These are phyloP conservation scores for Spodoptera picta DNA, from an alignment of 2,888 invertebrate genomes.

Conservation along the genomic window DNA sequence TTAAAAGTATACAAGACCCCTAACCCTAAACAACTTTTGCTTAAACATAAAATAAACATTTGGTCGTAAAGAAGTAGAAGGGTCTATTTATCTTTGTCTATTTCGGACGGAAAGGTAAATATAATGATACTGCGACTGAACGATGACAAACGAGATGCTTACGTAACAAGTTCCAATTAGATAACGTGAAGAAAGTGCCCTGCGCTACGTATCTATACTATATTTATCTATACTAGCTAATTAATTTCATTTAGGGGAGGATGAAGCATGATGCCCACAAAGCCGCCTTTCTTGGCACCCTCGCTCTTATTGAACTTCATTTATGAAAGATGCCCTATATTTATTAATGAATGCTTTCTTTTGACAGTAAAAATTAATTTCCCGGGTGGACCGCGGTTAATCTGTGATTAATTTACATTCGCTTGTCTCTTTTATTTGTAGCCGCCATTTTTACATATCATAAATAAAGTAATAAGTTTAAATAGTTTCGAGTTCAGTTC, in stretches of 20 bases:
- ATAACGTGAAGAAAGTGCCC: slow-evolving; percentile 17
- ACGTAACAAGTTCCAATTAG: slow-evolving; percentile 33
- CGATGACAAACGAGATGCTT: slow-evolving; percentile 35
- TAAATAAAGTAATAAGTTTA: slow-evolving; percentile 9
- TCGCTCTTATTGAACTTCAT: slow-evolving; percentile 33
- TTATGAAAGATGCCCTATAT: slow-evolving; percentile 44
- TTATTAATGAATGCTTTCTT: slow-evolving; percentile 40
- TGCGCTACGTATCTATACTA: slow-evolving; percentile 3
- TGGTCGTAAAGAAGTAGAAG: slow-evolving; percentile 14
- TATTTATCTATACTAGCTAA: slow-evolving; percentile 28
- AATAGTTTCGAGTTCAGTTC: slow-evolving; percentile 34
- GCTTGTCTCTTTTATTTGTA: slow-evolving; percentile 12
- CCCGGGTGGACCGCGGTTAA: slow-evolving; percentile 11
- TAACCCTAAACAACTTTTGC: slow-evolving; percentile 11
- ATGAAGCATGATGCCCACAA: slow-evolving; percentile 40
- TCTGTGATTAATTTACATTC: background rate
- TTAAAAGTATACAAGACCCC: slow-evolving; percentile 12
- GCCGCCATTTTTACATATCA: slow-evolving; percentile 1
- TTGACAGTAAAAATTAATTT: slow-evolving; percentile 34
- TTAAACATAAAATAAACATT: slow-evolving; percentile 31
- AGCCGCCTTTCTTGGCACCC: slow-evolving; percentile 18
- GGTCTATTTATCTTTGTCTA: slow-evolving; percentile 36
- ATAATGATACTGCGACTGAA: slow-evolving; percentile 19
- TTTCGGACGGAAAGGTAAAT: slow-evolving; percentile 28
- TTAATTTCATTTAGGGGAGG: slow-evolving; percentile 36